A percentile compares a stretch with the other conserved stretches of the same genome.
These are phyloP conservation scores for Elanoides forficatus DNA, from an alignment of 2,113 vertebrate genomes.

Conservation along the genomic window DNA sequence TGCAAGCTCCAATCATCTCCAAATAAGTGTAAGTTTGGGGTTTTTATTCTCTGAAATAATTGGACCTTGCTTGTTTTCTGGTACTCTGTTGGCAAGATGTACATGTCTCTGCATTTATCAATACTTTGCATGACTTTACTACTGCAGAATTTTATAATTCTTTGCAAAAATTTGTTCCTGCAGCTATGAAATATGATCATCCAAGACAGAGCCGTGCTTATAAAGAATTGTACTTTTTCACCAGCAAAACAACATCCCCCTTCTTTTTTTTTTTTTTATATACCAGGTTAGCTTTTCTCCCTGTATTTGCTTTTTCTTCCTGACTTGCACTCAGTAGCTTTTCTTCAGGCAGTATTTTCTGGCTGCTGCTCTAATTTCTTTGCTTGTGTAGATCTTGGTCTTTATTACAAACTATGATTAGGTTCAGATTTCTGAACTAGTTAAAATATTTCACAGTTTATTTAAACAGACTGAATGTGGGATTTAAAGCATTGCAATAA, in stretches of 20 bases:
- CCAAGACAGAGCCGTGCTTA: not conserved
- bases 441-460: not conserved
- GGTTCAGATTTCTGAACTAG: not conserved
- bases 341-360: not conserved
- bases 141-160: not conserved
- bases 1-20: not conserved
- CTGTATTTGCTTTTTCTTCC: not conserved
- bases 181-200: not conserved
- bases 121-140: not conserved
- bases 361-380: not conserved
- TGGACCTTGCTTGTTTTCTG: not conserved
- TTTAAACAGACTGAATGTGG: not conserved
- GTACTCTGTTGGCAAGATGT: not conserved
- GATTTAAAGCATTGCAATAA: not conserved
- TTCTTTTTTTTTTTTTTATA: not conserved
- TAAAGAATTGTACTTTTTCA: not conserved
- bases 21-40: not conserved
- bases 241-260: not conserved
- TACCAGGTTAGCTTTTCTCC: not conserved
- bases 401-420: not conserved
- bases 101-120: not conserved
- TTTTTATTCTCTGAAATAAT: not conserved
- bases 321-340: not conserved
- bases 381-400: not conserved
- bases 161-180: not conserved